These are phyloP conservation scores for Sarcophaga carnaria DNA, from an alignment of 2,888 invertebrate genomes.

Conservation along the genomic window DNA sequence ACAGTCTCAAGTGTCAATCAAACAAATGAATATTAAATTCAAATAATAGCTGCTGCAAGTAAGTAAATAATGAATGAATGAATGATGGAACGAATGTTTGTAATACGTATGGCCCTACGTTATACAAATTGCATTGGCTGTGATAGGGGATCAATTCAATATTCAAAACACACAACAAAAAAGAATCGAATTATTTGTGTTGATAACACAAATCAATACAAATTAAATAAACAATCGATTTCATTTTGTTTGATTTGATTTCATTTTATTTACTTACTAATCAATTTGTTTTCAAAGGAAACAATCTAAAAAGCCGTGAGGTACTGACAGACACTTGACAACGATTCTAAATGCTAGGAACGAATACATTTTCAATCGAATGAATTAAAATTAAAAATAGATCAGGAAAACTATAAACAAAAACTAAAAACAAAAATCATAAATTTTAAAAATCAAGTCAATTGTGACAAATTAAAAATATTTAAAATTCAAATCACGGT, in stretches of 20 bases:
- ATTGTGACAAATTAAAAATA: conserved; percentile 43
- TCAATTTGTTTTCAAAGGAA: not conserved
- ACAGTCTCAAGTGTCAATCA: conserved; percentile 1
- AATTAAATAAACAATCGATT: conserved; percentile 17
- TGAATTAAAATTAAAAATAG: conserved; percentile 21
- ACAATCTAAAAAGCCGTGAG: not conserved
- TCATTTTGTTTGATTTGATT: not conserved
- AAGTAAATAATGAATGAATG: no score
- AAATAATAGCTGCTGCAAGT: not conserved
- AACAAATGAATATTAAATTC: not conserved
- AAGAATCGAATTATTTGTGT: not conserved
- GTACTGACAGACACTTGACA: conserved; percentile 29
- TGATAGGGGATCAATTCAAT: not conserved
- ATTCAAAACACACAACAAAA: conserved; percentile 29
- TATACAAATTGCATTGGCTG: not conserved
- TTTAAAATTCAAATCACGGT: no score
- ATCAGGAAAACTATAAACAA: not conserved
- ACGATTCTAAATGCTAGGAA: conserved; percentile 16
- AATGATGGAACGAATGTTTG: no score
- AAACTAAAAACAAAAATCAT: not conserved
- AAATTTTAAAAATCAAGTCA: conserved; percentile 1
- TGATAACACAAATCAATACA: conserved; percentile 16
- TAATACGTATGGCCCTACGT: no score
- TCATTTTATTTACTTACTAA: not conserved
- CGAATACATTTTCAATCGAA: no score